These are phyloP conservation scores for Knipowitschia caucasica DNA, from an alignment of 2,797 vertebrate species.

Conservation along the genomic window DNA sequence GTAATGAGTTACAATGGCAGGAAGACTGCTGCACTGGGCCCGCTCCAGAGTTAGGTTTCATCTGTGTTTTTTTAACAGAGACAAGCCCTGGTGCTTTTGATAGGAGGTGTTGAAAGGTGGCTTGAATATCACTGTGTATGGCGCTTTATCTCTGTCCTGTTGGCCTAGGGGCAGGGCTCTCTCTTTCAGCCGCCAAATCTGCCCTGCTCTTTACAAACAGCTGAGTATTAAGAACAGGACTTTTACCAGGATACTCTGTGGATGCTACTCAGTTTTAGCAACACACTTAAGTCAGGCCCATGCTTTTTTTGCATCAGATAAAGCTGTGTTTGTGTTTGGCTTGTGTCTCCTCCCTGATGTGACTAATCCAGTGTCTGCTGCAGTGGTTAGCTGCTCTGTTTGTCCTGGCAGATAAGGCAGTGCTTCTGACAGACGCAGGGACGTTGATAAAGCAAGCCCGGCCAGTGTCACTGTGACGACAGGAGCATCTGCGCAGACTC, in stretches of 20 bases:
- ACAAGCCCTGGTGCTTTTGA: constrained; percentile 65
- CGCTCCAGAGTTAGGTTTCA: constrained; percentile 74
- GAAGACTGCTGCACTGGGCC: constrained; percentile 66
- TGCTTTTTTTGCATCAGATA: constrained; percentile 12
- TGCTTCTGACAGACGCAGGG: constrained; percentile 50
- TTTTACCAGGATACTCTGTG: constrained; percentile 16
- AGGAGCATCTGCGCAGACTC: constrained; percentile 69
- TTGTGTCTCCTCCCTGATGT: constrained; percentile 30
- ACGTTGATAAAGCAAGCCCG: constrained; percentile 68
- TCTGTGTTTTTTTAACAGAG: constrained; percentile 68
- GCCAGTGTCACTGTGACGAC: constrained; percentile 64
- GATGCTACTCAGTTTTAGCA: background rate
- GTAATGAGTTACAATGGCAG: constrained; percentile 76
- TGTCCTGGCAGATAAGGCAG: constrained; percentile 57
- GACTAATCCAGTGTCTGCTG: constrained; percentile 40
- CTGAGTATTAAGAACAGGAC: constrained; percentile 18
- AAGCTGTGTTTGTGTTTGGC: constrained; percentile 20
- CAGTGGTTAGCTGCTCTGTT: constrained; percentile 52
- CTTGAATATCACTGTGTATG: constrained; percentile 50
- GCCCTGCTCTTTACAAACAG: constrained; percentile 39
- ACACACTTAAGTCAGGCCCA: background rate
- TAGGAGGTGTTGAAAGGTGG: constrained; percentile 72
- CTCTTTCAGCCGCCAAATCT: constrained; percentile 50
- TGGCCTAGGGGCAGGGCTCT: constrained; percentile 33
- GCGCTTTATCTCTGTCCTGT: constrained; percentile 54